Conservation (phyloP, 2,888 invertebrate genomes). For the Eristalis tenax region DNA sequence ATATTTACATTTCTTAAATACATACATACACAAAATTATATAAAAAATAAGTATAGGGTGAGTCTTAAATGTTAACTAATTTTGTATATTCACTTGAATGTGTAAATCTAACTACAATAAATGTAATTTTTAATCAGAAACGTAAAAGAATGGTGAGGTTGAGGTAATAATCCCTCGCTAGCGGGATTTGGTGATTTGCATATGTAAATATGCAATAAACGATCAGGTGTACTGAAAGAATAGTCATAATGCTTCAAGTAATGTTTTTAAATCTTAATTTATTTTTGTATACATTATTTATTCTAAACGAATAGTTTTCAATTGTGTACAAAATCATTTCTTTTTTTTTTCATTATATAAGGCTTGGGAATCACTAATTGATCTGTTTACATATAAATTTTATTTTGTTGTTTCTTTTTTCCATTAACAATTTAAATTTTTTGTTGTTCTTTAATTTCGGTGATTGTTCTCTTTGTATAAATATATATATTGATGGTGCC, state of each 20-base stretch:
- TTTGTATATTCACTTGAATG: slow-evolving; percentile 4
- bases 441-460: slow-evolving; percentile 25
- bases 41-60: slow-evolving; percentile 42
- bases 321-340: slow-evolving; percentile 59
- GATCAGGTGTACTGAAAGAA: not conserved
- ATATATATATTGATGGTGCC: slow-evolving; percentile 25
- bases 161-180: not conserved
- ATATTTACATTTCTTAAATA: slow-evolving; percentile 19
- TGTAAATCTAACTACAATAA: not conserved
- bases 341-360: slow-evolving; percentile 51
- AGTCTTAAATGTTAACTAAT: slow-evolving; percentile 37
- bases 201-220: not conserved
- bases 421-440: slow-evolving; percentile 29
- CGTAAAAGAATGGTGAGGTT: not conserved
- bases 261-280: not conserved
- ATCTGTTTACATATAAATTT: slow-evolving; percentile 31
- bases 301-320: slow-evolving; percentile 34
- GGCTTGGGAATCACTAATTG: slow-evolving; percentile 68
- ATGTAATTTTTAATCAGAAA: not conserved
- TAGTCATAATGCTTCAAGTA: not conserved
- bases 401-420: slow-evolving; percentile 14
- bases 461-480: slow-evolving; percentile 50
- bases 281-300: slow-evolving; percentile 22
- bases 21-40: slow-evolving; percentile 24
- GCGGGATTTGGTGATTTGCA: not conserved